phyloP scores from a whole-genome alignment of 2,797 vertebrate species.

The Glossophaga mutica region DNA sequence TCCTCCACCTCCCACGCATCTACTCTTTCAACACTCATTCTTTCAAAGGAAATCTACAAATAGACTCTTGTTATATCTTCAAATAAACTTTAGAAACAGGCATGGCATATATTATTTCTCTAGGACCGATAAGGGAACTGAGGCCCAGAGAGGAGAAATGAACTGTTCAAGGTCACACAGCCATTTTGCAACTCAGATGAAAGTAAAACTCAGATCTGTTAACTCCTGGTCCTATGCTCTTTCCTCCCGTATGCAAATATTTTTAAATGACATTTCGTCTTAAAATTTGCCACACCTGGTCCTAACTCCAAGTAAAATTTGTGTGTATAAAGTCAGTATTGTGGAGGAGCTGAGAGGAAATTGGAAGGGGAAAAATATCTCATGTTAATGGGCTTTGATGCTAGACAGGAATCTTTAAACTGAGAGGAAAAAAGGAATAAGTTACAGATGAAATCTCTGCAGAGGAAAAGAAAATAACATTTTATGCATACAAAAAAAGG shows the following conservation, averaged over 20 bases:
- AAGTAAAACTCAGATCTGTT: not conserved
- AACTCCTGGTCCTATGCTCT: not conserved
- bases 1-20: slow-evolving; percentile 1
- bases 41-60: slow-evolving; percentile 45
- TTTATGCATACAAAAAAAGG: slow-evolving; percentile 3
- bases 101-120: not conserved
- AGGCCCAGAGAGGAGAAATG: not conserved
- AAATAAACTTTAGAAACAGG: slow-evolving; percentile 9
- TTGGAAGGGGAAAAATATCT: slow-evolving; percentile 44
- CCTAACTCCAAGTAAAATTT: slow-evolving; percentile 34
- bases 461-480: slow-evolving; percentile 62
- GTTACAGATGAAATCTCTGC: slow-evolving; percentile 48
- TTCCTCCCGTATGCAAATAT: slow-evolving; percentile 3
- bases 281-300: slow-evolving; percentile 42
- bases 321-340: slow-evolving; percentile 37
- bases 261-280: slow-evolving; percentile 51
- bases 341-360: not conserved
- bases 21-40: not conserved
- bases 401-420: slow-evolving; percentile 46
- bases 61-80: slow-evolving; percentile 33
- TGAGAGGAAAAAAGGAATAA: not conserved
- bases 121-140: not conserved
- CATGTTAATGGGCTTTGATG: slow-evolving; percentile 45
- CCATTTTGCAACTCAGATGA: not conserved
- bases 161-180: not conserved